Evolutionary conservation across 2,113 vertebrate genomes (phyloP).

Genomic region (Anguilla japonica): DNA sequence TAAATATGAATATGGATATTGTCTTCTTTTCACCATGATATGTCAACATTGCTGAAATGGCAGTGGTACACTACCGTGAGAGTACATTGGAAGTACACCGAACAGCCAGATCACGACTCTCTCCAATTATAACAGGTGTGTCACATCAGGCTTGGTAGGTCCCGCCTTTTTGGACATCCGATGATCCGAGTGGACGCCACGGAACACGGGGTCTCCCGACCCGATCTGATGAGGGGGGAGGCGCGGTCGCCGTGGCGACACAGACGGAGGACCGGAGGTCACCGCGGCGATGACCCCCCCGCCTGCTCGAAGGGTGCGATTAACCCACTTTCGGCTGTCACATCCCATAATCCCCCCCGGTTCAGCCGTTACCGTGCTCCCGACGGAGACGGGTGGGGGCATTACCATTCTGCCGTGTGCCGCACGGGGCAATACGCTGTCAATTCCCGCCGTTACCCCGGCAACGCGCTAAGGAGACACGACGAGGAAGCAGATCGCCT

Average conservation of each 20-base stretch:
- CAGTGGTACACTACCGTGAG: not conserved
- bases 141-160: too few species aligned
- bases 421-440: conserved; percentile 43
- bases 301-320: conserved; percentile 21
- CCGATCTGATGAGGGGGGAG: not conserved
- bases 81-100: not conserved
- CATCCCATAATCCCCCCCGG: conserved; percentile 29
- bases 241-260: not conserved
- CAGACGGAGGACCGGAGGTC: not conserved
- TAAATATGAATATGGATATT: not conserved
- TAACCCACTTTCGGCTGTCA: conserved; percentile 36
- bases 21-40: not conserved
- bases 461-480: conserved; percentile 46
- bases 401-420: conserved; percentile 42
- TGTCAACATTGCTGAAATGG: not conserved
- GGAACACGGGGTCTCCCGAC: not conserved
- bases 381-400: conserved; percentile 42
- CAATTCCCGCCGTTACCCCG: conserved; percentile 35
- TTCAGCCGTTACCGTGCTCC: conserved; percentile 28
- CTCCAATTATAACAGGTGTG: too few species aligned
- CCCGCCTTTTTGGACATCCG: not conserved
- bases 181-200: not conserved
- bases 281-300: not conserved
- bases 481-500: not conserved
- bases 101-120: not conserved